Evolutionary conservation across 1,140 invertebrate genomes (phyloP), one percentile per base, ranked within the genome.

Genomic region (Plectus sambesii): DNA sequence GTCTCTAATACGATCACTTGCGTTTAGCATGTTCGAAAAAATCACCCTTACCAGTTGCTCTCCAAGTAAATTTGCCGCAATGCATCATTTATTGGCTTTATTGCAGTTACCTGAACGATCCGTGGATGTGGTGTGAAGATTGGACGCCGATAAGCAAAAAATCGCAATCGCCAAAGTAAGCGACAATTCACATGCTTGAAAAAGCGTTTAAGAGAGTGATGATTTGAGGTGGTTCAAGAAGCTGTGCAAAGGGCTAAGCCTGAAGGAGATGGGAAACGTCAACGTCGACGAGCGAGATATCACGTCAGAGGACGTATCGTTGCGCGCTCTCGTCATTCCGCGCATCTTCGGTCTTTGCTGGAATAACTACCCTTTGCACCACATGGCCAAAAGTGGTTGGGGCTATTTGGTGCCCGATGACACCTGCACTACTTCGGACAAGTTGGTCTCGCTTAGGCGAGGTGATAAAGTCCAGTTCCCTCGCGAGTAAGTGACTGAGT

Each of bases 101-200:
- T n/a, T n/a, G n/a, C n/a, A n/a, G n/a, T n/a, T 12, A 33, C 12
- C 12, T 33, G 12, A 3, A 48, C 6, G 62, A 66, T 43, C 53
- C 57, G 6, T 68, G 61, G 62, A 56, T 65, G 47, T 68, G 56
- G 60, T 30, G 46, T 0, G 26, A 44, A 9, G 55, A 68, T 8
- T 68, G 64, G 64, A n/a, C 44, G 6, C 27, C 37, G 9, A 42
- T 37, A 17, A 42, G 46, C 15, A 12, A 19, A 3, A 9, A 24
- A 12, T 35, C 19, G 9, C 41, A 24, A 12, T 35, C 19, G 9
- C 41, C 44, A 6, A 42, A 48, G 25, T 68, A n/a, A n/a, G n/a
- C n/a, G n/a, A n/a, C n/a, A n/a, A n/a, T n/a, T n/a, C n/a, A n/a
- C n/a, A n/a, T n/a, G n/a, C n/a, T n/a, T n/a, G n/a, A n/a, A n/a